Conservation (phyloP, 2,888 invertebrate species). For the Zhuqinia jingwanae region DNA sequence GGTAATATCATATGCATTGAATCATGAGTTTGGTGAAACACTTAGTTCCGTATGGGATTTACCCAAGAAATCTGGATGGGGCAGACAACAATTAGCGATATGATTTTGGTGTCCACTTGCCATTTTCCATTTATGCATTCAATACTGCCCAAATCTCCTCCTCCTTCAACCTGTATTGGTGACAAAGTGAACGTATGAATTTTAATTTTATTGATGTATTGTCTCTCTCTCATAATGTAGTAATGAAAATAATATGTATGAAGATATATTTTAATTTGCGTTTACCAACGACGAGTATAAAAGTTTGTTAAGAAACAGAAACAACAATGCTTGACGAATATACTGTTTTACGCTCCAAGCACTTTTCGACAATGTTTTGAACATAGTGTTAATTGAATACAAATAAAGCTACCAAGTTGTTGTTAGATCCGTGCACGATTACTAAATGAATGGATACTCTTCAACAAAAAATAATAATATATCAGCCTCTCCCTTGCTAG, state of each 20-base stretch:
- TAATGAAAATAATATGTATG: too few relatives aligned
- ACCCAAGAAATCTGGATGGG: constrained; percentile 58
- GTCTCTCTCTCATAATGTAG: too few relatives aligned
- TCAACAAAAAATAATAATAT: too few relatives aligned
- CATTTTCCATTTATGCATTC: constrained; percentile 58
- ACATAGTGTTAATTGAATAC: too few relatives aligned
- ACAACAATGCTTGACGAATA: constrained; percentile 7
- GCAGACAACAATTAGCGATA: constrained; percentile 47
- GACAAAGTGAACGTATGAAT: not conserved
- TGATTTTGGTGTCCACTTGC: constrained; percentile 60
- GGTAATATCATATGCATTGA: too few relatives aligned
- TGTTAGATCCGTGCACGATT: too few relatives aligned
- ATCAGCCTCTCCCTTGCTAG: too few relatives aligned
- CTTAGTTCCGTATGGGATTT: too few relatives aligned
- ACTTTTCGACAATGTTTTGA: not conserved
- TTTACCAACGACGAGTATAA: constrained; percentile 19
- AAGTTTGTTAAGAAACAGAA: constrained; percentile 1
- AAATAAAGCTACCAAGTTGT: too few relatives aligned
- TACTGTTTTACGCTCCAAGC: not conserved
- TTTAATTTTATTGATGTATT: not conserved
- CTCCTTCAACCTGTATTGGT: constrained; percentile 42
- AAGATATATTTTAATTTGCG: too few relatives aligned
- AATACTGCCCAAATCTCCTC: constrained; percentile 56
- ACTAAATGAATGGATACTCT: too few relatives aligned
- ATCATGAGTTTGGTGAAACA: too few relatives aligned